A percentile compares a stretch with the other conserved stretches of the same genome.
phyloP scores from a whole-genome alignment of 2,113 vertebrate genomes.

The Lepisosteus osseus region DNA sequence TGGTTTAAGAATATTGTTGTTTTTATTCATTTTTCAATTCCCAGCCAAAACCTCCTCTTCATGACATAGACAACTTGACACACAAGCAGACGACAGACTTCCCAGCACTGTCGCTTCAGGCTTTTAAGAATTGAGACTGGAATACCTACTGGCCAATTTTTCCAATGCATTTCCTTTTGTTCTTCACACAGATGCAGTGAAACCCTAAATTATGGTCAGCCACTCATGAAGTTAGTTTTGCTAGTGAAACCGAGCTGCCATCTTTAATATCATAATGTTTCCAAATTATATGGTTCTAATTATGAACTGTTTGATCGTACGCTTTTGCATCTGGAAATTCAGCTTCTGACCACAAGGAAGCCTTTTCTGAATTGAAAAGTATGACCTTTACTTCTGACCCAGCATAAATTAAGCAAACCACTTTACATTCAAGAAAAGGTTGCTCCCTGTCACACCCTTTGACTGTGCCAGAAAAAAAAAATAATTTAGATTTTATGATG shows the following conservation, averaged over 20 bases:
- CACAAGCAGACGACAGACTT: constrained; percentile 37
- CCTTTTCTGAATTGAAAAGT: constrained; percentile 45
- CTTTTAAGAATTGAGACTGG: constrained; percentile 46
- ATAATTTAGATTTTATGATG: too few species aligned
- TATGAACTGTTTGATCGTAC: constrained; percentile 64
- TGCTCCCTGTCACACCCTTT: constrained; percentile 51
- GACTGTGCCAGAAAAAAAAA: background rate
- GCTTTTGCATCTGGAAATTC: constrained; percentile 54
- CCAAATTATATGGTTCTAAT: constrained; percentile 68
- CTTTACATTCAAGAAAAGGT: constrained; percentile 41
- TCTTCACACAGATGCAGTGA: constrained; percentile 29
- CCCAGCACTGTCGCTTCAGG: constrained; percentile 40
- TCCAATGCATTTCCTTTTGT: constrained; percentile 31
- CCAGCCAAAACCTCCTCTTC: constrained; percentile 34
- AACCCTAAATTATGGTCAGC: constrained; percentile 72
- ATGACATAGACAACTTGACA: constrained; percentile 36
- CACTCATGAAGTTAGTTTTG: constrained; percentile 67
- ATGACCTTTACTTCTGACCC: constrained; percentile 53
- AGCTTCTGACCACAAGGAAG: constrained; percentile 47
- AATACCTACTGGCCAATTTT: constrained; percentile 39
- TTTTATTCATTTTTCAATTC: background rate
- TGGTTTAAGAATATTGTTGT: background rate
- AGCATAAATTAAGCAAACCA: constrained; percentile 53
- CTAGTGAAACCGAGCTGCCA: constrained; percentile 66
- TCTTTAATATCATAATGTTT: constrained; percentile 69